Evolutionary conservation across 2,888 invertebrate species (phyloP), one percentile per base, ranked within the genome.

Genomic region (Conistra vaccinii): DNA sequence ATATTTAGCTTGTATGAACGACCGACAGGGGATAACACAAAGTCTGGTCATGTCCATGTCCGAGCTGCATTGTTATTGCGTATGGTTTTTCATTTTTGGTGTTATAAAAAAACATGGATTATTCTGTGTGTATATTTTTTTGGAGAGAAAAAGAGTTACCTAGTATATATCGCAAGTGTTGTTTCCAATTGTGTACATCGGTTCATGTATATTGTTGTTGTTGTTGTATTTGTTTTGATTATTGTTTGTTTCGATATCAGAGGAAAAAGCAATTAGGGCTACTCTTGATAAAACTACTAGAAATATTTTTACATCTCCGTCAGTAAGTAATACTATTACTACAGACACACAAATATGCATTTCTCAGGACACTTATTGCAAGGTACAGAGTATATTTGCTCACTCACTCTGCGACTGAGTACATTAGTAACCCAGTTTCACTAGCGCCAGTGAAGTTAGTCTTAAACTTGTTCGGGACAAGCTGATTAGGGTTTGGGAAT

Each of bases 391-490:
- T 76, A 14, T 74, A 83, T 81, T 79, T 75, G 81, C 70, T 63
- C 65, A 53, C 62, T 78, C 60, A 48, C 78, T 75, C 63, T 42
- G 29, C 68, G 72, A 84, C 76, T 70, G 72, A 70, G 69, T 51
- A 63, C 65, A 71, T 80, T 81, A 61, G 75, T 83, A 85, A 85
- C 85, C 70, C 70, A 85, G 78, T 85, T 85, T 77, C 60, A 68
- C 39, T 73, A 75, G 67, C 72, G 78, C 57, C 53, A 80, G 80
- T 80, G 65, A 68, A 81, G 66, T 82, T 82, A 65, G 70, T 68
- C 73, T 62, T 55, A 67, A 82, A 82, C 69, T 82, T 81, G 75
- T 82, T 76, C 55, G 60, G 67, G 66, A 76, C 68, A 69, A 82
- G 55, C 82, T 72, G 76, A 76, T 72, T n/a, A n/a, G n/a, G n/a